Evolutionary conservation across 2,113 vertebrate genomes (phyloP).

Genomic region (Lipophrys pholis): DNA sequence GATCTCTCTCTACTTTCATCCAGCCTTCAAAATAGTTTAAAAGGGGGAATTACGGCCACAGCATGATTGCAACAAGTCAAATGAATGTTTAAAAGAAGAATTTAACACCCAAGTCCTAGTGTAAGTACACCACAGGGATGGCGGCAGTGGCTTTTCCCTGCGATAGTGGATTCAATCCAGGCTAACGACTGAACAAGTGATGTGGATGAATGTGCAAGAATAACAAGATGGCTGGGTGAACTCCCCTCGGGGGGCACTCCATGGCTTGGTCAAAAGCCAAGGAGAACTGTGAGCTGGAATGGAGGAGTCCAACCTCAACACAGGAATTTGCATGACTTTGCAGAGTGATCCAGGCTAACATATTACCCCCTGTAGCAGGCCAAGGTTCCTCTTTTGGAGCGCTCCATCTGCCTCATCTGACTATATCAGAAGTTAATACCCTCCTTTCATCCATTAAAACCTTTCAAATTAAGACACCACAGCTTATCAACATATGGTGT

Average conservation of each 20-base stretch:
- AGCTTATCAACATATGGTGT: too few relatives aligned
- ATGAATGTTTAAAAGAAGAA: constrained; percentile 21
- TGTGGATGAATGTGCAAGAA: constrained; percentile 75
- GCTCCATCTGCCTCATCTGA: constrained; percentile 28
- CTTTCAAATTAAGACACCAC: too few relatives aligned
- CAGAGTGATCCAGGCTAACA: constrained; percentile 62
- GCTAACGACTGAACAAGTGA: constrained; percentile 68
- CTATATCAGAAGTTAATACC: background rate
- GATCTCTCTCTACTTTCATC: constrained; percentile 37
- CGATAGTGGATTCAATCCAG: constrained; percentile 49
- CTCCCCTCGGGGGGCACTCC: constrained; percentile 67
- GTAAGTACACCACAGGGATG: constrained; percentile 31
- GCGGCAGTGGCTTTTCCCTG: constrained; percentile 47
- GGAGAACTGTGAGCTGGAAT: constrained; percentile 66
- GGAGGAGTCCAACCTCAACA: constrained; percentile 74
- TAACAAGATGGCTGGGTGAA: constrained; percentile 73
- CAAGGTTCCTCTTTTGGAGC: constrained; percentile 37
- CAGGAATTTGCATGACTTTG: constrained; percentile 79
- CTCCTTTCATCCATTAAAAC: too few relatives aligned
- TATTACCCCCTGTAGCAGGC: constrained; percentile 48
- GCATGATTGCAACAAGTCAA: constrained; percentile 5
- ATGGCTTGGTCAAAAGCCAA: constrained; percentile 71
- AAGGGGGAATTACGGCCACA: constrained; percentile 25
- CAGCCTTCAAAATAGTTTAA: constrained; percentile 21
- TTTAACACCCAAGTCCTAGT: constrained; percentile 33